phyloP scores from a whole-genome alignment of 2,797 vertebrate species.

The Macroramphosus scolopax region DNA sequence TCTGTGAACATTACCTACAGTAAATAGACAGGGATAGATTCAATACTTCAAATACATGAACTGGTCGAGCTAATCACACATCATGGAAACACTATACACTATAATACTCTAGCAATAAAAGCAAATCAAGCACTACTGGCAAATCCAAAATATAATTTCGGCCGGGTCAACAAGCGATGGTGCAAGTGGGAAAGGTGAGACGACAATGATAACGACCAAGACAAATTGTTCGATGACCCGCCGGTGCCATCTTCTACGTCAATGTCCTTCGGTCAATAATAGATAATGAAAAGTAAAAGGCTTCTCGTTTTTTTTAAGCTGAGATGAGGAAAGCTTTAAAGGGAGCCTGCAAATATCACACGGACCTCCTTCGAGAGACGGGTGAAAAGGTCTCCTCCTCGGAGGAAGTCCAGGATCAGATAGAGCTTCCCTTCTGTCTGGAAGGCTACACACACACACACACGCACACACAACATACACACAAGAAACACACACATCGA shows the following conservation, averaged over 20 bases:
- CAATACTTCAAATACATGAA: too few relatives aligned
- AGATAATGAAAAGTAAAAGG: constrained; percentile 5
- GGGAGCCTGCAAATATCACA: constrained; percentile 4
- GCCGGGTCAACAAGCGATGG: too few relatives aligned
- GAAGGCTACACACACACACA: constrained; percentile 55
- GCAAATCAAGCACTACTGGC: not conserved
- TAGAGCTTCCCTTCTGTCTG: constrained; percentile 93
- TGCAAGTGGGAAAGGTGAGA: too few relatives aligned
- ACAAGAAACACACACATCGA: constrained; percentile 7
- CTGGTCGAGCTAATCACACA: too few relatives aligned
- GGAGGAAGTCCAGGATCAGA: constrained; percentile 95
- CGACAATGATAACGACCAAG: too few relatives aligned
- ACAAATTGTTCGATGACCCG: too few relatives aligned
- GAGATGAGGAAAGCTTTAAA: not conserved
- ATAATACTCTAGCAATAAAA: not conserved
- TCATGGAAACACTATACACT: too few relatives aligned
- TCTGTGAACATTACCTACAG: constrained; percentile 97
- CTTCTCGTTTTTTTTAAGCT: not conserved
- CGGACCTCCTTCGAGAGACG: constrained; percentile 95
- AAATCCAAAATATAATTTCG: too few relatives aligned
- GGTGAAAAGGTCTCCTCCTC: constrained; percentile 96
- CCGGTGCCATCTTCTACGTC: not conserved
- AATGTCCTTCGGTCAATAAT: not conserved
- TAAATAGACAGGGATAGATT: constrained; percentile 5
- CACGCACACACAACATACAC: constrained; percentile 27